Conservation (phyloP, 2,888 invertebrate genomes). For the Aphidius colemani region DNA sequence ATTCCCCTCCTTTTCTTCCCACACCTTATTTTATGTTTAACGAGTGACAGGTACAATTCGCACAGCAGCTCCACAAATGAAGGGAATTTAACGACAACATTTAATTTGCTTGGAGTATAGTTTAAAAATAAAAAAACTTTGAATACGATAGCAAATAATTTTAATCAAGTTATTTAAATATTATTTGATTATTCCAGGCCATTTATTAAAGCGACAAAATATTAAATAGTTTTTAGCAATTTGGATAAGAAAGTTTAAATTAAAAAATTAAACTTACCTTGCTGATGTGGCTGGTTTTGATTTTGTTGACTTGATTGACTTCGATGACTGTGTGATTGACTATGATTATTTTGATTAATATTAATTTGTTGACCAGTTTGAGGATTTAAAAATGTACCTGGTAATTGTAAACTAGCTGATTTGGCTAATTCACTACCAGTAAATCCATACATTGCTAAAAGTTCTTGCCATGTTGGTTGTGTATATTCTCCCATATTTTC, state of each 20-base stretch:
- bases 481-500: constrained; percentile 63
- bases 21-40: constrained; percentile 8
- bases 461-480: constrained; percentile 64
- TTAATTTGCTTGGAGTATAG: no score
- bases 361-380: constrained; percentile 46
- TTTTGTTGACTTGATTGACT: constrained; percentile 27
- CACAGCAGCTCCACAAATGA: background rate
- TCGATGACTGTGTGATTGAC: constrained; percentile 25
- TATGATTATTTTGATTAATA: constrained; percentile 23
- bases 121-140: no score
- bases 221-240: no score
- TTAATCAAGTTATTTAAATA: no score
- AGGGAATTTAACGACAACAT: constrained; percentile 1
- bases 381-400: constrained; percentile 57
- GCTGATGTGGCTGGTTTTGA: constrained; percentile 5
- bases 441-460: constrained; percentile 63
- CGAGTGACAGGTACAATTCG: background rate
- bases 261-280: background rate
- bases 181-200: no score
- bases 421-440: constrained; percentile 59
- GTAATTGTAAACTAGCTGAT: constrained; percentile 57
- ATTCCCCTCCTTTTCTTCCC: constrained; percentile 4
- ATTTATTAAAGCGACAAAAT: no score
- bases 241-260: no score
- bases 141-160: no score